Conservation (phyloP, 2,113 vertebrate species). For the Calonectris borealis region DNA sequence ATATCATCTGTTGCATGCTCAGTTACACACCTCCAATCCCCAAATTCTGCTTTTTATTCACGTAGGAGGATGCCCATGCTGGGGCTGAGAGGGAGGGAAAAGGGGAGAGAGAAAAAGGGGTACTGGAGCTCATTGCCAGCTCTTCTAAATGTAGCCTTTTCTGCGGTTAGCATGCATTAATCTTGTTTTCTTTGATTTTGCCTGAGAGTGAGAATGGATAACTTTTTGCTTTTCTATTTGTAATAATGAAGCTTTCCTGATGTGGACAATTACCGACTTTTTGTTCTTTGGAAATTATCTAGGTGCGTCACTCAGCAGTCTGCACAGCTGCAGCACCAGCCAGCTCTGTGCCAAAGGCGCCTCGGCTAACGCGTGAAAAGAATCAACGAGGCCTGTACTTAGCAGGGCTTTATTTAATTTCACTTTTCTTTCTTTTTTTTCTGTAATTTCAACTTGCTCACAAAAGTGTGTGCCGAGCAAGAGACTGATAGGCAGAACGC, state of each 20-base stretch:
- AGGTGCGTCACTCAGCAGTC: background rate
- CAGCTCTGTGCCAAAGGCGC: background rate
- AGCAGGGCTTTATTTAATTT: background rate
- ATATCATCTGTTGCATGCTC: background rate
- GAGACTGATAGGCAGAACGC: background rate
- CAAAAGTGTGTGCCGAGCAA: background rate
- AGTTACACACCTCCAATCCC: background rate
- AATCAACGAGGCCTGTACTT: background rate
- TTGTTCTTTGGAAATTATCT: background rate
- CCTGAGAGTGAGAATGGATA: background rate
- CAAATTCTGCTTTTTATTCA: background rate
- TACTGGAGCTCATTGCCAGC: background rate
- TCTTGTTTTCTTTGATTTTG: background rate
- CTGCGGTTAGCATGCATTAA: fast-evolving
- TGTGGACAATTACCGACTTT: background rate
- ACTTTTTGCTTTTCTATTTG: background rate
- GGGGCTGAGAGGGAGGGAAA: background rate
- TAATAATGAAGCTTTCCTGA: background rate
- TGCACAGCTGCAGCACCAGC: background rate
- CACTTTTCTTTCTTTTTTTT: background rate
- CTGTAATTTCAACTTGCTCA: background rate
- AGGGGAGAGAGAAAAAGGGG: background rate
- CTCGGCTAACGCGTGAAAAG: background rate
- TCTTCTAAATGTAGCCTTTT: background rate
- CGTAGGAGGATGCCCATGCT: background rate